Base-by-base conservation (phyloP, 2,888 invertebrate genomes). In the Platycnemis pennipes region DNA sequence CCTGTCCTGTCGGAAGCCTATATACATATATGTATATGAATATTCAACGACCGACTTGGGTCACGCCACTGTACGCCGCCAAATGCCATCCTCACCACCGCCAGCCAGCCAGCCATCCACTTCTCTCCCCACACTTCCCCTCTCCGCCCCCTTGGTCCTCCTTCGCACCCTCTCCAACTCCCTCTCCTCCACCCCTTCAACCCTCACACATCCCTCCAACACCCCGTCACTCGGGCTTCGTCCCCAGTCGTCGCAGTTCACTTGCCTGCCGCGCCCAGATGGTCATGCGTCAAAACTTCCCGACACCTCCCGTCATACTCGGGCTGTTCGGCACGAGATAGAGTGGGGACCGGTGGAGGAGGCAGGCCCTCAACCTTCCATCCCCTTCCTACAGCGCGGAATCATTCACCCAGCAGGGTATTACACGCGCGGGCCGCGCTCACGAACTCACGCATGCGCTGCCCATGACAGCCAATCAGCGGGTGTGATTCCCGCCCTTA, bases 241-340 rank as follows among this genome's bases (percentile, higher is more conserved):
- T 53, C 89, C 56, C 56, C 77, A 63, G 56, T 63, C 56, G 89
- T n/a, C 45, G 91, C 63, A 69, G 91, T 91, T 91, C 91, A 63
- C 63, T 91, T 91, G 91, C 69, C 63, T 63, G 63, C 91, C 91
- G 91, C 56, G 37, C 89, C 53, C 89, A 89, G 89, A 89, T 89
- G 89, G 89, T 56, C 91, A 91, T 91, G 91, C 91, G 91, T 91
- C 91, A 91, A 91, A 91, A 91, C 91, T 63, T 69, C 45, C 91
- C 91, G 44, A 63, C 91, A 37, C 37, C 77, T 77, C 77, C 89
- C 89, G 89, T 89, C 89, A 89, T 89, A 91, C 44, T 44, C 91
- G 56, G 31, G 31, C 77, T 77, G 77, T 37, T 77, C 77, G 77
- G 77, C 31, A 77, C 13, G 77, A 77, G 77, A 77, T 37, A 77